A percentile compares a stretch with the other conserved stretches of the same genome.
phyloP scores from a whole-genome alignment of 2,888 invertebrate genomes.

The Odiellus spinosus region DNA sequence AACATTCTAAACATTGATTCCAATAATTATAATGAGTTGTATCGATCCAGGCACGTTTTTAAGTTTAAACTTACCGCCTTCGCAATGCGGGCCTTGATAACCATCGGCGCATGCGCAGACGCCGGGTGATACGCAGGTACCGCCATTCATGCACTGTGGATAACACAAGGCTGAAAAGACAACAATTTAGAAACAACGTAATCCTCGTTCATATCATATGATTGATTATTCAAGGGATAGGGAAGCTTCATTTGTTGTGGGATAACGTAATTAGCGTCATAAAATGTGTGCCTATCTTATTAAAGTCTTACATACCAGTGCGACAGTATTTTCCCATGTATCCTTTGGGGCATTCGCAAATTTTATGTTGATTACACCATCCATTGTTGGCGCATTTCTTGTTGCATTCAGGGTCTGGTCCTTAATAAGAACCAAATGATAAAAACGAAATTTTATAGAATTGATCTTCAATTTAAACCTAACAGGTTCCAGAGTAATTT shows the following conservation, averaged over 20 bases:
- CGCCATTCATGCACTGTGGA: slow-evolving; percentile 82
- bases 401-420: slow-evolving; percentile 76
- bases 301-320: slow-evolving; percentile 35
- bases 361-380: slow-evolving; percentile 64
- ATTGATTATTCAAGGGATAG: no score
- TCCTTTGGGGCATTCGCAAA: slow-evolving; percentile 74
- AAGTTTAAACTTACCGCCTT: slow-evolving; percentile 50
- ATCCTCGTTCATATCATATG: no score
- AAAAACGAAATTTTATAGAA: no score
- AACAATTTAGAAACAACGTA: background rate
- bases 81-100: slow-evolving; percentile 76
- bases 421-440: slow-evolving; percentile 8
- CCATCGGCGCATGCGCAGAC: slow-evolving; percentile 74
- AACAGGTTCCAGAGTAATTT: slow-evolving; percentile 36
- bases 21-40: no score
- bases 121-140: slow-evolving; percentile 77
- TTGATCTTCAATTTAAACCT: no score
- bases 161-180: slow-evolving; percentile 54
- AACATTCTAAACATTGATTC: no score
- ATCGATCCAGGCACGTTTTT: no score
- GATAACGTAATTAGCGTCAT: background rate
- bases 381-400: slow-evolving; percentile 72
- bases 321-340: slow-evolving; percentile 80
- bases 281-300: no score
- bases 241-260: background rate